These are phyloP conservation scores for Blastomussa wellsi DNA, from an alignment of 92 coral and sea anemone genomes.

Conservation along the genomic window DNA sequence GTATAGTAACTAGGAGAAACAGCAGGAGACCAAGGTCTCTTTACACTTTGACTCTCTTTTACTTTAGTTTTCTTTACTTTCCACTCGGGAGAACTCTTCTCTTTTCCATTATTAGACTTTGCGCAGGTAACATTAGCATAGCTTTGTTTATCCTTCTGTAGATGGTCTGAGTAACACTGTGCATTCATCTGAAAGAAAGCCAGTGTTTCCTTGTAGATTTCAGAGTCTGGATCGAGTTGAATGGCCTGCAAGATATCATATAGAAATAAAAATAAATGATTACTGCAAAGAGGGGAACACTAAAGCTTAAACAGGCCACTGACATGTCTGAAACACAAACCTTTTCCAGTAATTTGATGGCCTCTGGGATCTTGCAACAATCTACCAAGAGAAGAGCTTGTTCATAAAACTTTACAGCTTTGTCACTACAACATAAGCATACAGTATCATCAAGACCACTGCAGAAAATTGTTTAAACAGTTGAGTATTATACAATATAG, in stretches of 20 bases:
- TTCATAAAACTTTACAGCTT: constrained; percentile 35
- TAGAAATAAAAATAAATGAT: neutral
- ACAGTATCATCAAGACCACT: neutral
- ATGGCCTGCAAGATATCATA: constrained; percentile 45
- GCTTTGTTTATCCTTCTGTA: constrained; percentile 9
- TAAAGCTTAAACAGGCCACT: neutral
- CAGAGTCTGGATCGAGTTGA: constrained; percentile 26
- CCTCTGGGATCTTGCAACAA: constrained; percentile 50
- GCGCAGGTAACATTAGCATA: constrained; percentile 30
- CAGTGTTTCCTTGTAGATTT: constrained; percentile 55
- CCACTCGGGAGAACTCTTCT: constrained; percentile 1
- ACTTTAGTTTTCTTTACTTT: neutral
- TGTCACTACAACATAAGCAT: constrained; percentile 7
- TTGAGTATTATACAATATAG: too few species aligned
- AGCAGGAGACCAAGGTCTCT: neutral
- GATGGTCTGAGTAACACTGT: constrained; percentile 1
- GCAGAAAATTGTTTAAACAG: too few species aligned
- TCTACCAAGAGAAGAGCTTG: constrained; percentile 44
- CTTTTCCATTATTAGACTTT: constrained; percentile 5
- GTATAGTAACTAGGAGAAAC: neutral
- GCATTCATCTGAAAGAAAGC: constrained; percentile 16
- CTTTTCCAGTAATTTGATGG: constrained; percentile 42
- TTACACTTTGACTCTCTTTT: neutral
- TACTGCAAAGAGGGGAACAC: too few species aligned
- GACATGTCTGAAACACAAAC: constrained; percentile 3